These are phyloP conservation scores for Danio tinwini DNA, from an alignment of 2,797 vertebrate genomes.

Conservation along the genomic window DNA sequence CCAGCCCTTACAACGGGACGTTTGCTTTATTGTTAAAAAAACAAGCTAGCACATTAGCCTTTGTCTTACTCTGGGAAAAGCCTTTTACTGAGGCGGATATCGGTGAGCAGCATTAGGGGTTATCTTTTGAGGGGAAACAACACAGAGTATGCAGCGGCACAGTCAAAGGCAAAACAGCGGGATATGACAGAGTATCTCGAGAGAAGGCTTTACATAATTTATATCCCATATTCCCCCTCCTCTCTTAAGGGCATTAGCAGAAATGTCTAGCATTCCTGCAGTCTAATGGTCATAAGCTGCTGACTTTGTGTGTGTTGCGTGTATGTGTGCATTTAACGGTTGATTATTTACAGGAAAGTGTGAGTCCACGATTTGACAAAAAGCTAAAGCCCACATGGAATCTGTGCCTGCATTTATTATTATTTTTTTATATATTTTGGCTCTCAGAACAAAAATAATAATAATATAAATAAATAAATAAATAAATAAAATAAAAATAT, in stretches of 20 bases:
- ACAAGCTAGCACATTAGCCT: constrained; percentile 28
- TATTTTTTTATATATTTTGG: no score
- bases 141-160: constrained; percentile 34
- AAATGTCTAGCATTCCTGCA: constrained; percentile 59
- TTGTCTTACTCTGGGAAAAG: constrained; percentile 36
- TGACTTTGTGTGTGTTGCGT: constrained; percentile 11
- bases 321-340: constrained; percentile 10
- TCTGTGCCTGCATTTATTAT: background rate
- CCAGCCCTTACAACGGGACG: constrained; percentile 30
- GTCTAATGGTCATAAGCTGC: constrained; percentile 44
- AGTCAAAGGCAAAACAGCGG: constrained; percentile 35
- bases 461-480: no score
- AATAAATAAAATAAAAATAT: no score
- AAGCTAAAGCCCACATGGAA: background rate
- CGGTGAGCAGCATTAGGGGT: constrained; percentile 45
- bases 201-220: constrained; percentile 78
- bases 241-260: constrained; percentile 73
- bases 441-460: no score
- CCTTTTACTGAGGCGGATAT: constrained; percentile 42
- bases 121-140: constrained; percentile 49
- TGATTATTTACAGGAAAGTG: constrained; percentile 19
- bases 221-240: constrained; percentile 63
- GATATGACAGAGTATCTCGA: constrained; percentile 65
- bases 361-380: constrained; percentile 17
- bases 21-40: constrained; percentile 36